These are phyloP conservation scores for Octomys mimax DNA, from an alignment of 2,797 vertebrate genomes.

Conservation along the genomic window DNA sequence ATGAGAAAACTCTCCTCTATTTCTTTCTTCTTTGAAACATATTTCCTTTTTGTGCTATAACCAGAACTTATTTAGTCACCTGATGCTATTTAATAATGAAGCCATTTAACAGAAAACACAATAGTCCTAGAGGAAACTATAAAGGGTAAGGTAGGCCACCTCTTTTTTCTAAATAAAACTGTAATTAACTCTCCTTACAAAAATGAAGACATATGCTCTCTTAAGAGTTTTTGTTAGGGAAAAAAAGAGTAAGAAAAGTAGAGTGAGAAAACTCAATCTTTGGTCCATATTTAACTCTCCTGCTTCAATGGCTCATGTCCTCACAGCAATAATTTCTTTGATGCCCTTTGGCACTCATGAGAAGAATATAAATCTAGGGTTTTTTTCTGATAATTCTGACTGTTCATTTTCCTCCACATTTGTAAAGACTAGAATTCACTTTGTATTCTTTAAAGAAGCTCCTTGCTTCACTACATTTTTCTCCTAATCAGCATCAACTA, in stretches of 20 bases:
- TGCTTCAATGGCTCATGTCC: neutral
- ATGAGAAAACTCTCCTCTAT: neutral
- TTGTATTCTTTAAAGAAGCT: constrained; percentile 27
- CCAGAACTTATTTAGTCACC: neutral
- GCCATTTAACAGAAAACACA: constrained; percentile 35
- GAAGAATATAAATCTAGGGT: neutral
- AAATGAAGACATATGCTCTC: neutral
- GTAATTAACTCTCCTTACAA: constrained; percentile 43
- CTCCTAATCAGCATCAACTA: constrained; percentile 1
- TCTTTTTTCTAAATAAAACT: constrained; percentile 66
- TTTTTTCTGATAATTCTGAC: constrained; percentile 10
- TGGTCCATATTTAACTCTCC: neutral
- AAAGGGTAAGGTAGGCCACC: constrained; percentile 44
- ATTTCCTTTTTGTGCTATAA: constrained; percentile 48
- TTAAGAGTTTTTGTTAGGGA: neutral
- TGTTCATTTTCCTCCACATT: neutral
- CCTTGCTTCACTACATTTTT: neutral
- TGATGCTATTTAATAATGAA: constrained; percentile 31
- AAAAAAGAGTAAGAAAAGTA: neutral
- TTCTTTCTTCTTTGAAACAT: neutral
- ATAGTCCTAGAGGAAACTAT: neutral
- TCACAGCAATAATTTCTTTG: neutral
- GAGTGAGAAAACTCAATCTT: neutral
- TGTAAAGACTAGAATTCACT: constrained; percentile 23
- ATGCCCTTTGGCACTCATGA: neutral